Conservation (phyloP, 2,113 vertebrate genomes). For the Hyperopisus bebe region DNA sequence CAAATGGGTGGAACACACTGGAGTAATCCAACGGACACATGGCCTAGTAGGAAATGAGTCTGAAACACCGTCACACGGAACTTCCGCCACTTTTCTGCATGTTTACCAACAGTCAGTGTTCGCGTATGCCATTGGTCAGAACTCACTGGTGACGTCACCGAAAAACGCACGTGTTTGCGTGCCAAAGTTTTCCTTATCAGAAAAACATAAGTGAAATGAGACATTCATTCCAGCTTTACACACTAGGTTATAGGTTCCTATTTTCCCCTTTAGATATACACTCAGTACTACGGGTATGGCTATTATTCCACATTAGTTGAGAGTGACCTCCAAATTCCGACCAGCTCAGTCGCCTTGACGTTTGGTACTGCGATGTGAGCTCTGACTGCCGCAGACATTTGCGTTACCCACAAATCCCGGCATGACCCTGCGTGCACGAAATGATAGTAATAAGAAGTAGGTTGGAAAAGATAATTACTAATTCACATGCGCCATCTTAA, state of each 20-base stretch:
- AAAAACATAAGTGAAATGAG: neutral
- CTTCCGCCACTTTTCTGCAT: conserved; percentile 30
- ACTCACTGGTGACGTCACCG: conserved; percentile 34
- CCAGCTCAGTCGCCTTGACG: conserved; percentile 26
- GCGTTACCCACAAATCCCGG: conserved; percentile 14
- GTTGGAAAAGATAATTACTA: neutral
- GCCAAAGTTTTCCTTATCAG: neutral
- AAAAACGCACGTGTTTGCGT: conserved; percentile 44
- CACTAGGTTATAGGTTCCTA: neutral
- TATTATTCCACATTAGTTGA: neutral
- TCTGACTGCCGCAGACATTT: conserved; percentile 48
- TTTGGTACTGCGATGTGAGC: conserved; percentile 43
- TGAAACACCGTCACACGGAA: neutral
- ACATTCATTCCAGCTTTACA: neutral
- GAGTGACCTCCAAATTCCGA: conserved; percentile 28
- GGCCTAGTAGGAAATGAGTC: neutral
- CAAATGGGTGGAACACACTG: neutral
- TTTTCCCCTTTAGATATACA: neutral
- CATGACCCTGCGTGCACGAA: neutral
- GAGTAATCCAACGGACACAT: neutral
- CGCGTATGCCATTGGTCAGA: conserved; percentile 34
- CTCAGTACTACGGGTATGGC: neutral
- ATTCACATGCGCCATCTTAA: neutral
- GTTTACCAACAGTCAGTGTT: conserved; percentile 63
- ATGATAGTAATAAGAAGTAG: neutral